Percentiles rank a stretch among this genome's conserved stretches.
phyloP scores from a whole-genome alignment of 2,113 vertebrate species.

The Prunella himalayana region DNA sequence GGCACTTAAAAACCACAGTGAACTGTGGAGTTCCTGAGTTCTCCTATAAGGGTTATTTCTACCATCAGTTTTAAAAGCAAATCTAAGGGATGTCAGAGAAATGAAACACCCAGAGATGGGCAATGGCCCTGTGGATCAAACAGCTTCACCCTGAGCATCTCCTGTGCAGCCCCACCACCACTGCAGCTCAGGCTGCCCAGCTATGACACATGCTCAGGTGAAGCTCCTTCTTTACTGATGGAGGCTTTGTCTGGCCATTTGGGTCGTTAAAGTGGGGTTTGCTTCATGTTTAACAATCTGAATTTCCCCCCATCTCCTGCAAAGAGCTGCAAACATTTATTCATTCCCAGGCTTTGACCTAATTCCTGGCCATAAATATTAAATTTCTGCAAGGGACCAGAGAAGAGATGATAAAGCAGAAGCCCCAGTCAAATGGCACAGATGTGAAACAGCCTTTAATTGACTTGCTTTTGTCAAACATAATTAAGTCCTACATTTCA shows the following conservation, averaged over 20 bases:
- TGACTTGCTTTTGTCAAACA: constrained; percentile 48
- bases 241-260: not conserved
- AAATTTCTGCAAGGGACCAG: not conserved
- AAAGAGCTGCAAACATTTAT: not conserved
- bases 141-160: not conserved
- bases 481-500: constrained; percentile 46
- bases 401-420: not conserved
- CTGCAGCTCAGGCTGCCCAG: not conserved
- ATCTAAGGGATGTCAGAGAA: not conserved
- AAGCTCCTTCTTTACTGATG: not conserved
- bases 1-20: not conserved
- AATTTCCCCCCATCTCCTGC: not conserved
- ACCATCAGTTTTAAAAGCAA: not conserved
- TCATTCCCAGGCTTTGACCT: not conserved
- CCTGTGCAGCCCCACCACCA: not conserved
- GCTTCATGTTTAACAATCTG: not conserved
- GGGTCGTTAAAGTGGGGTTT: not conserved
- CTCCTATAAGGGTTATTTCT: not conserved
- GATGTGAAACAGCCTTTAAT: constrained; percentile 32
- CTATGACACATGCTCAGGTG: fast-evolving
- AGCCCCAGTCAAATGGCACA: constrained; percentile 7
- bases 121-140: not conserved
- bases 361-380: constrained; percentile 41
- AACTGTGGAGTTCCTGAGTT: not conserved
- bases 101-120: not conserved